Evolutionary conservation across 1,140 invertebrate species (phyloP).

Genomic region (Drosophila lacertosa): DNA sequence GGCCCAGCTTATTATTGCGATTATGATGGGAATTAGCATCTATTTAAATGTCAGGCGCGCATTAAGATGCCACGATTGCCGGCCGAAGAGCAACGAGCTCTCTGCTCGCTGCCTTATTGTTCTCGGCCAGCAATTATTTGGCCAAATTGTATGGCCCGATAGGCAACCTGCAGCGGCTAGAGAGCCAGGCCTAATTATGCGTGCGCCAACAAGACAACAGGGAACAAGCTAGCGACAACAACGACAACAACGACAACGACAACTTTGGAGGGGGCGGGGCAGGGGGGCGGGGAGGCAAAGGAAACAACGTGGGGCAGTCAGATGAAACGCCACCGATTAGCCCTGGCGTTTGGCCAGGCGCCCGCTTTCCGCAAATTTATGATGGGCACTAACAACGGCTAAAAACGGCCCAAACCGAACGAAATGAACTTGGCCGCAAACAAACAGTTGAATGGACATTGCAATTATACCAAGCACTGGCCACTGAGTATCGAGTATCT

Average conservation of each 20-base stretch:
- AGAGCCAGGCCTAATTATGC: slow-evolving; percentile 73
- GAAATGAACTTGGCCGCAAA: slow-evolving; percentile 54
- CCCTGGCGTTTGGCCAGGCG: slow-evolving; percentile 45
- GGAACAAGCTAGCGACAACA: slow-evolving; percentile 54
- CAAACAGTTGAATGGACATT: slow-evolving; percentile 79
- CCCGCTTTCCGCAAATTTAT: slow-evolving; percentile 64
- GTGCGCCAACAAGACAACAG: slow-evolving; percentile 64
- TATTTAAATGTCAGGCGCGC: slow-evolving; percentile 73
- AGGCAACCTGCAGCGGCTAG: slow-evolving; percentile 38
- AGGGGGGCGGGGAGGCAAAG: slow-evolving; percentile 4
- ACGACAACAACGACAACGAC: slow-evolving; percentile 18
- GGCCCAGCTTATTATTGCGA: slow-evolving; percentile 31
- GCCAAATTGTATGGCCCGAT: slow-evolving; percentile 46
- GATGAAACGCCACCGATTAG: slow-evolving; percentile 80
- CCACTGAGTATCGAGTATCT: slow-evolving; percentile 17
- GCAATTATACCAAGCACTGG: slow-evolving; percentile 63
- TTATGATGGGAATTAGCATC: slow-evolving; percentile 79
- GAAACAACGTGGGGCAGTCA: slow-evolving; percentile 26
- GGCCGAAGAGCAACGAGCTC: slow-evolving; percentile 48
- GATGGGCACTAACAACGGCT: slow-evolving; percentile 74
- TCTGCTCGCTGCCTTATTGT: slow-evolving; percentile 55
- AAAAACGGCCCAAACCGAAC: slow-evolving; percentile 42
- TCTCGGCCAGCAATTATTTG: slow-evolving; percentile 72
- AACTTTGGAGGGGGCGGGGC: neutral
- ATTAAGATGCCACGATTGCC: slow-evolving; percentile 80